Conservation (phyloP, 2,888 invertebrate species). For the Andrena fulva region DNA sequence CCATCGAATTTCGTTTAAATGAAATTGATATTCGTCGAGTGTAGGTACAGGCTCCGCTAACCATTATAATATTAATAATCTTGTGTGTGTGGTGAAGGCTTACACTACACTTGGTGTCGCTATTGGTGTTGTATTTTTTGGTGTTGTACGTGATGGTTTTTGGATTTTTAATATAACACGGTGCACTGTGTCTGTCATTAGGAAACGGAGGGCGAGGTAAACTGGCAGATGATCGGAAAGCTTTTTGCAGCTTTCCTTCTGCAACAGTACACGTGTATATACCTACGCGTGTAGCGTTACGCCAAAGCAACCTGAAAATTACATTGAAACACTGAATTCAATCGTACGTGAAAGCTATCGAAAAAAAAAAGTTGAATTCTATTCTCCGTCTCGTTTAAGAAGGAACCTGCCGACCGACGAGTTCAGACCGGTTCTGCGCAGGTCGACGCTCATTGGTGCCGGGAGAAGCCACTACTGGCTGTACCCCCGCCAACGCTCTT, state of each 20-base stretch:
- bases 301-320: not conserved
- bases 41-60: slow-evolving; percentile 67
- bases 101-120: slow-evolving; percentile 84
- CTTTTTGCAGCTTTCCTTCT: not conserved
- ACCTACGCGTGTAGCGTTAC: not conserved
- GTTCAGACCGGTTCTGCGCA: no score
- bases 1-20: slow-evolving; percentile 30
- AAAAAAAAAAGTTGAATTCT: slow-evolving; percentile 17
- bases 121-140: slow-evolving; percentile 84
- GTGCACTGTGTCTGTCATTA: slow-evolving; percentile 71
- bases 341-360: not conserved
- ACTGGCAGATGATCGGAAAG: not conserved
- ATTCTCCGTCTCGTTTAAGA: not conserved
- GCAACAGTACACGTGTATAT: no score
- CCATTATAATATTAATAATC: slow-evolving; percentile 80
- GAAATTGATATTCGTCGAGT: slow-evolving; percentile 56
- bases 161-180: slow-evolving; percentile 77
- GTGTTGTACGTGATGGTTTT: slow-evolving; percentile 82
- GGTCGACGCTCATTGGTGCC: no score
- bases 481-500: no score
- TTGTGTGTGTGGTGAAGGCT: slow-evolving; percentile 84
- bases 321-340: not conserved
- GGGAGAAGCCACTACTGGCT: no score
- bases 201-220: slow-evolving; percentile 11
- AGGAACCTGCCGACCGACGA: no score